A percentile compares a stretch with the other conserved stretches of the same genome.
These are phyloP conservation scores for Tachysurus fulvidraco DNA, from an alignment of 2,113 vertebrate species.

Conservation along the genomic window DNA sequence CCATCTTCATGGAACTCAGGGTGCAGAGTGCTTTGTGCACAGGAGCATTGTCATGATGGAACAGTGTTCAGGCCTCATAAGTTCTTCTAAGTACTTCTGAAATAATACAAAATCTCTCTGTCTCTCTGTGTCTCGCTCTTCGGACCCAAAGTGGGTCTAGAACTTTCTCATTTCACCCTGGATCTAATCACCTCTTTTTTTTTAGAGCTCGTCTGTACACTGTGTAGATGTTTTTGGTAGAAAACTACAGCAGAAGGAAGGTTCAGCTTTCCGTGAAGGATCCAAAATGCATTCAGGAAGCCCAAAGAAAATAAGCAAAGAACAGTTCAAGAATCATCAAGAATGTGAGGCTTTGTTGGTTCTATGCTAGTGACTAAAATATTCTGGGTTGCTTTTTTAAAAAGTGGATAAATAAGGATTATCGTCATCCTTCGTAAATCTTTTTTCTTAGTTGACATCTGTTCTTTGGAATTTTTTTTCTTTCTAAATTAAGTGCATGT, in stretches of 20 bases:
- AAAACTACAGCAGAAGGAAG: neutral
- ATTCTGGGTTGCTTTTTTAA: neutral
- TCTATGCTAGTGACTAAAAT: neutral
- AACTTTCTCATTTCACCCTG: neutral
- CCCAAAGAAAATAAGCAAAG: neutral
- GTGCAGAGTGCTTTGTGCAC: neutral
- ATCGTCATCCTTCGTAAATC: neutral
- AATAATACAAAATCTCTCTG: neutral
- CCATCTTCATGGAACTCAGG: neutral
- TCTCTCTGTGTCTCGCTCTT: neutral
- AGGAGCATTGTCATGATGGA: neutral
- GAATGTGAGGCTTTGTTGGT: neutral
- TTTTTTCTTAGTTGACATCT: slow-evolving; percentile 15
- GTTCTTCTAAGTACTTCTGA: neutral
- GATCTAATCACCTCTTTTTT: neutral
- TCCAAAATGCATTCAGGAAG: neutral
- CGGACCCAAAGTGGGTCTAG: slow-evolving; percentile 9
- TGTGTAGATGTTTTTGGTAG: neutral
- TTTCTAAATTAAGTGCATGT: neutral
- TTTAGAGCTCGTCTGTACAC: neutral
- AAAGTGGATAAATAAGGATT: neutral
- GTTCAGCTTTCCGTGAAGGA: neutral
- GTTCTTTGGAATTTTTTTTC: neutral
- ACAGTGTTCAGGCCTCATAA: neutral
- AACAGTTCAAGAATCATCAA: neutral